These are phyloP conservation scores for Xyrauchen texanus DNA, from an alignment of 2,113 vertebrate species.

Conservation along the genomic window DNA sequence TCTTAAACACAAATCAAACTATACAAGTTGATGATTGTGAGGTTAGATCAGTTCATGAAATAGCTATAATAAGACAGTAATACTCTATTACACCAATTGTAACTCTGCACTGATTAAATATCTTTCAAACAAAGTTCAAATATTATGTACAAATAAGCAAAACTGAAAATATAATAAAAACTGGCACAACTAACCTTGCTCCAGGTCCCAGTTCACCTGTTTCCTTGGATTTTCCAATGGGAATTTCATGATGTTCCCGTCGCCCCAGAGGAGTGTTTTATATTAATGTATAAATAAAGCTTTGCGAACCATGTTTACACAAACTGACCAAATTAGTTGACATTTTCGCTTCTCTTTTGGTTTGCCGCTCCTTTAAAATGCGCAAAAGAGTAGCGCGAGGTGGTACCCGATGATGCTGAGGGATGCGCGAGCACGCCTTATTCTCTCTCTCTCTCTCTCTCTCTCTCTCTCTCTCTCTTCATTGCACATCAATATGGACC, in stretches of 20 bases:
- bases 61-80: not conserved
- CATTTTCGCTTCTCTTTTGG: not conserved
- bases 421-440: conserved; percentile 8
- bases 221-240: conserved; percentile 95
- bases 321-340: too few species aligned
- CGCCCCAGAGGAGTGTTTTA: not conserved
- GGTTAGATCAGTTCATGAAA: not conserved
- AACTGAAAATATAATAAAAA: not conserved
- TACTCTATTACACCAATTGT: not conserved
- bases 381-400: not conserved
- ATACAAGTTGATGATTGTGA: not conserved
- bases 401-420: not conserved
- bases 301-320: not conserved
- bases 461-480: too few species aligned
- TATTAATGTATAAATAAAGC: not conserved
- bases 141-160: not conserved
- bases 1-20: not conserved
- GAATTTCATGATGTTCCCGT: conserved; percentile 92
- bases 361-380: not conserved
- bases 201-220: conserved; percentile 96
- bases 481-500: not conserved
- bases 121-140: not conserved
- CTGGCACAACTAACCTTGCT: conserved; percentile 86
- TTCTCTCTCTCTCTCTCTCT: not conserved
- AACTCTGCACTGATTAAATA: not conserved